Base-by-base conservation (phyloP, 2,888 invertebrate genomes). In the Salpingus planirostris region DNA sequence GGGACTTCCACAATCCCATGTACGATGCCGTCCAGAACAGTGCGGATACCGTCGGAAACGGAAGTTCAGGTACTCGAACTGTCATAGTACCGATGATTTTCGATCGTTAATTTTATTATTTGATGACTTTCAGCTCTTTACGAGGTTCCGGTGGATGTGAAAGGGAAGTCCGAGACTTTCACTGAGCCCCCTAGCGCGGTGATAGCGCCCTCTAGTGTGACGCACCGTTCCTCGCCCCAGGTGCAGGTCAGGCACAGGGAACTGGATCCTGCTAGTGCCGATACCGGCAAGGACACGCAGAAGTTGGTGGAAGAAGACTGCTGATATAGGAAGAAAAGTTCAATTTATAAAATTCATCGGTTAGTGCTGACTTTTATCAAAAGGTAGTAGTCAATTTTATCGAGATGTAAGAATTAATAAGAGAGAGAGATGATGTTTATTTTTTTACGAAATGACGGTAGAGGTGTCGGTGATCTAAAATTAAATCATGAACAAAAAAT, bases 1-100 rank as follows among this genome's bases (percentile, higher is more conserved):
- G 93, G 30, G 95, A 97, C 66, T 97, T 97, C 70, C 86, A 89
- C 56, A 97, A 97, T 69, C 96, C 96, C 27, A 93, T 96, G 87
- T 97, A 96, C 65, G 96, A 97, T 57, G 90, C 89, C 27, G 84
- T 83, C 32, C 80, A 81, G 46, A 70, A 78, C 43, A 69, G 62
- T 47, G 65, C 68, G 13, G 75, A 75, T 46, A 66, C 71, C 15
- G 64, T 74, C 44, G 74, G 73, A 42, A 78, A 77, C 49, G 74
- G 77, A 47, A 65, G 63, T 49, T 68, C 71, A 53, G 74, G 74
- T 13, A 4, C 2, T 24, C 11, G 12, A 24, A 8, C 12, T 24
- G 24, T 3, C 11, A 24, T 10, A 10, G 24, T 24, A n/a, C 8
- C 3, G 13, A 22, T 30, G 7, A 14, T 30, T 30, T 33, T 32